Evolutionary conservation across 2,113 vertebrate species (phyloP).

Genomic region (Menura novaehollandiae): DNA sequence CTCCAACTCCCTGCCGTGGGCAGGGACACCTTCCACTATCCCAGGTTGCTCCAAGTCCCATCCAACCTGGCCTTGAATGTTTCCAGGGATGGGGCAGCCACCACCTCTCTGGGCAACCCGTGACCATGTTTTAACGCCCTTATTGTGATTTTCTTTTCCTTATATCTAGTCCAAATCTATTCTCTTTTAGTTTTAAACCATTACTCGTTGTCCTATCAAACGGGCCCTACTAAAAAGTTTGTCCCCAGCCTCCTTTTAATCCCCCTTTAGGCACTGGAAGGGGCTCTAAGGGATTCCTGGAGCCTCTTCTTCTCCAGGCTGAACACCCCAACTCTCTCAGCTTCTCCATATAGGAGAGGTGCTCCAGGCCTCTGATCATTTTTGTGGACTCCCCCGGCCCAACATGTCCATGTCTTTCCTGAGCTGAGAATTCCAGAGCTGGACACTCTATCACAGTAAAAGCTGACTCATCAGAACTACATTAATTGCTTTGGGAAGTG

Average conservation of each 20-base stretch:
- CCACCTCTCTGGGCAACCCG: not conserved
- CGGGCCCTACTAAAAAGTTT: not conserved
- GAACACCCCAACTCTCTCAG: not conserved
- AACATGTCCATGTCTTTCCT: no score
- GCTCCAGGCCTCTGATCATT: not conserved
- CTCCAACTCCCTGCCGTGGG: not conserved
- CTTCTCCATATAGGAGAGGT: accelerated
- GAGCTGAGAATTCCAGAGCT: not conserved
- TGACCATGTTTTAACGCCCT: not conserved
- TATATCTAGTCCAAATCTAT: not conserved
- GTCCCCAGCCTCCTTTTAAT: no score
- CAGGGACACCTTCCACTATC: not conserved
- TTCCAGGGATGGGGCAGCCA: not conserved
- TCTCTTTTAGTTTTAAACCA: not conserved
- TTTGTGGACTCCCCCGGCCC: not conserved
- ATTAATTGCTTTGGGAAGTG: slow-evolving; percentile 21
- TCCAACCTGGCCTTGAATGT: not conserved
- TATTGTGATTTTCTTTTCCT: not conserved
- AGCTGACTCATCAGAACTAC: not conserved
- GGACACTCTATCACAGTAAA: not conserved
- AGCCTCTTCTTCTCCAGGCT: not conserved
- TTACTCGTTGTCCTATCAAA: not conserved
- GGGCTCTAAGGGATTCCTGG: not conserved
- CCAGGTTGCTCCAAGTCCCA: not conserved
- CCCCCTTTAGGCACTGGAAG: not conserved